Base-by-base conservation (phyloP, 2,888 invertebrate genomes). In the Drosophila falleni region DNA sequence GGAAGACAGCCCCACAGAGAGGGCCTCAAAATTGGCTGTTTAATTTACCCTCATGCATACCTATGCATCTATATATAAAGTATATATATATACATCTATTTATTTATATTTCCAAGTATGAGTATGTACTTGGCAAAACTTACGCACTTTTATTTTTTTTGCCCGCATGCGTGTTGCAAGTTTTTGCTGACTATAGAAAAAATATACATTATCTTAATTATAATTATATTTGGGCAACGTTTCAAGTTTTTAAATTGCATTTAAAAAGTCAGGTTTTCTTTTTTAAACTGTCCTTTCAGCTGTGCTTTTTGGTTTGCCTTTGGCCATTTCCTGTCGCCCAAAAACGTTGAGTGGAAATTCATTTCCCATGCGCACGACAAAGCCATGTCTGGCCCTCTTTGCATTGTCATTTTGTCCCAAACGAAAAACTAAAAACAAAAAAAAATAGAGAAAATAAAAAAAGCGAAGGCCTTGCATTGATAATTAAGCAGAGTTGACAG, bases 311-410 rank as follows among this genome's bases (percentile, higher is more conserved):
- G 49, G 55, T 11, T 39, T 55, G 76, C 67, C 74, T 77, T 60
- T 55, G 69, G 81, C 73, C 71, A 86, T 74, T 84, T 84, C 83
- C 83, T 84, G 84, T 77, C 74, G 87, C 89, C 87, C 67, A 78
- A 83, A 89, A 74, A 66, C 51, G 49, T 53, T 49, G 66, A 78
- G 62, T 72, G 69, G 67, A 89, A 84, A 84, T 89, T 89, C 89
- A 89, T 89, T 84, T 89, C 78, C 87, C 71, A 70, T 77, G 80
- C 89, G 71, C 71, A 70, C 87, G 89, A 89, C 84, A 89, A 88
- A 89, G 89, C 76, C 89, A 72, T 86, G 80, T 84, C 89, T 83
- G 87, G 54, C 31, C 33, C 47, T 74, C 59, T 74, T 70, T 67
- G 66, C 79, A 77, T 81, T 78, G 65, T 73, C 61, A 56, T 56